These are phyloP conservation scores for Ooceraea biroi DNA, from an alignment of 1,140 invertebrate species.

Conservation along the genomic window DNA sequence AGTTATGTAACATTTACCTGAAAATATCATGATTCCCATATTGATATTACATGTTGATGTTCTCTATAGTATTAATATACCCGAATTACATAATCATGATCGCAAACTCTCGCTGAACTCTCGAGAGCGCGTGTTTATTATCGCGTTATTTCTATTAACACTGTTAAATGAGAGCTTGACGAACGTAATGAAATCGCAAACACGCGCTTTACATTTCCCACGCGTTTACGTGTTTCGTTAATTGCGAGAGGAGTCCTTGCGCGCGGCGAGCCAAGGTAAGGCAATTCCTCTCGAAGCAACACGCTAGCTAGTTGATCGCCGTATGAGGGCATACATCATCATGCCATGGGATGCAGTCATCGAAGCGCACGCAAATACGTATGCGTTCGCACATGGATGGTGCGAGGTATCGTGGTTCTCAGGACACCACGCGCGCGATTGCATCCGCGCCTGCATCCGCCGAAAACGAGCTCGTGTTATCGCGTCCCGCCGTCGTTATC, in stretches of 20 bases:
- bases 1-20: too few relatives aligned
- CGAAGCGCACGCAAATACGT: constrained; percentile 14
- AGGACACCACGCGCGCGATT: constrained; percentile 14
- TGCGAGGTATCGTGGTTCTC: constrained; percentile 1
- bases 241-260: too few relatives aligned
- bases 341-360: constrained; percentile 1
- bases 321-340: constrained; percentile 32
- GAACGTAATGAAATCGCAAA: too few relatives aligned
- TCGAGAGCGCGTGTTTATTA: not conserved
- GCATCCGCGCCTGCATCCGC: constrained; percentile 21
- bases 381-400: constrained; percentile 18
- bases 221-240: not conserved
- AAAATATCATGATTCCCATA: not conserved
- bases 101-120: not conserved
- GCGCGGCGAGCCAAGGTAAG: constrained; percentile 25
- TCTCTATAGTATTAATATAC: not conserved
- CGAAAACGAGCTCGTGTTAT: constrained; percentile 24
- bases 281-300: not conserved
- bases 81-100: not conserved
- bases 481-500: constrained; percentile 7
- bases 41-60: not conserved
- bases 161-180: not conserved
- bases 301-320: constrained; percentile 40
- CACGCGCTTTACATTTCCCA: too few relatives aligned
- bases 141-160: not conserved